Percentiles rank a stretch among this genome's conserved stretches.
These are phyloP conservation scores for Dromius quadrimaculatus DNA, from an alignment of 2,888 invertebrate species.

Conservation along the genomic window DNA sequence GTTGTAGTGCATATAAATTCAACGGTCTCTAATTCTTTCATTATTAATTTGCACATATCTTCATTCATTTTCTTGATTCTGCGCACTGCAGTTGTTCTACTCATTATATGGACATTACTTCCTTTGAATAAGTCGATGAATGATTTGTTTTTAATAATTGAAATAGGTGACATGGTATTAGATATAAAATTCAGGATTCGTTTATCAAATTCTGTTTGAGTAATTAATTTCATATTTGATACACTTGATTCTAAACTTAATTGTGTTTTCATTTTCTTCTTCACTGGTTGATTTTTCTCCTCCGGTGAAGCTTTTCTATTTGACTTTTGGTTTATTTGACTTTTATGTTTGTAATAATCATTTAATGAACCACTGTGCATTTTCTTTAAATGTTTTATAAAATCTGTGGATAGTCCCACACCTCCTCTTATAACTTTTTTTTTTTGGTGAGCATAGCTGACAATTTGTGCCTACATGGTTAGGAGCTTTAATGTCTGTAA, in stretches of 20 bases:
- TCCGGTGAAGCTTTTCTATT: background rate
- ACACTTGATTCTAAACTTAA: background rate
- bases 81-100: background rate
- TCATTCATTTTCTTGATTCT: background rate
- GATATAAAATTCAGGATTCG: background rate
- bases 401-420: background rate
- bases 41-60: background rate
- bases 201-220: background rate
- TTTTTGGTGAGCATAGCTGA: background rate
- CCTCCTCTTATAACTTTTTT: background rate
- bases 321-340: background rate
- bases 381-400: background rate
- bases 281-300: background rate
- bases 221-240: background rate
- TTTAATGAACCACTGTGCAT: background rate
- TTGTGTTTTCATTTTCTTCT: background rate
- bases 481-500: background rate
- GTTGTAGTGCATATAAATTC: conserved; percentile 55
- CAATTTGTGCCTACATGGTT: background rate
- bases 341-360: background rate
- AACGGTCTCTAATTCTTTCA: conserved; percentile 13
- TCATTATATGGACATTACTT: background rate
- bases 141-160: background rate
- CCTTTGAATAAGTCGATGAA: background rate
- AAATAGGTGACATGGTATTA: background rate